A percentile compares a stretch with the other conserved stretches of the same genome.
Conservation (phyloP, 2,888 invertebrate species). For the Noctua janthina region DNA sequence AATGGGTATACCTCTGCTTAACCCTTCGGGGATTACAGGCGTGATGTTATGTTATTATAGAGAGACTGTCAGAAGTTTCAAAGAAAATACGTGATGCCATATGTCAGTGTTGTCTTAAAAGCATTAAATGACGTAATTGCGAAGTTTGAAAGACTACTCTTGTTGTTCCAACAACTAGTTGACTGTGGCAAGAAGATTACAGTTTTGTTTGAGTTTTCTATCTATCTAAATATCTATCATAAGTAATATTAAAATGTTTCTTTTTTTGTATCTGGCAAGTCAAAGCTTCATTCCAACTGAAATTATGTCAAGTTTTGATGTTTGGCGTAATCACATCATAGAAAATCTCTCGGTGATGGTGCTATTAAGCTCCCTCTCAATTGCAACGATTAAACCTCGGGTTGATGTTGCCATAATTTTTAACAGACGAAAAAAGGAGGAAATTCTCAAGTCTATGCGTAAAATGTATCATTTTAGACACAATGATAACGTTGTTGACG, state of each 20-base stretch:
- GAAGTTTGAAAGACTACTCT: neutral
- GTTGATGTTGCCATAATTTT: neutral
- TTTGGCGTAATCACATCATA: neutral
- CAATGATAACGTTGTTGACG: neutral
- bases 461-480: neutral
- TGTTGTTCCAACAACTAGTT: neutral
- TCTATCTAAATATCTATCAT: neutral
- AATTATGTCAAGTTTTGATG: slow-evolving; percentile 20
- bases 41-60: neutral
- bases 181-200: neutral
- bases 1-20: neutral
- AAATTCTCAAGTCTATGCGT: neutral
- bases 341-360: neutral
- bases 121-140: neutral
- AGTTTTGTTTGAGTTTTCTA: neutral
- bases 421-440: slow-evolving; percentile 1
- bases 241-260: neutral
- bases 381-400: neutral
- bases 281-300: neutral
- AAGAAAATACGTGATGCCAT: neutral
- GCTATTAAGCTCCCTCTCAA: neutral
- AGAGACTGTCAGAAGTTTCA: neutral
- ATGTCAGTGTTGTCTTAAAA: neutral
- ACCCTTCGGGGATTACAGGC: no score
- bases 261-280: neutral